Evolutionary conservation across 2,888 invertebrate genomes (phyloP).

Genomic region (Charanyca ferruginea): DNA sequence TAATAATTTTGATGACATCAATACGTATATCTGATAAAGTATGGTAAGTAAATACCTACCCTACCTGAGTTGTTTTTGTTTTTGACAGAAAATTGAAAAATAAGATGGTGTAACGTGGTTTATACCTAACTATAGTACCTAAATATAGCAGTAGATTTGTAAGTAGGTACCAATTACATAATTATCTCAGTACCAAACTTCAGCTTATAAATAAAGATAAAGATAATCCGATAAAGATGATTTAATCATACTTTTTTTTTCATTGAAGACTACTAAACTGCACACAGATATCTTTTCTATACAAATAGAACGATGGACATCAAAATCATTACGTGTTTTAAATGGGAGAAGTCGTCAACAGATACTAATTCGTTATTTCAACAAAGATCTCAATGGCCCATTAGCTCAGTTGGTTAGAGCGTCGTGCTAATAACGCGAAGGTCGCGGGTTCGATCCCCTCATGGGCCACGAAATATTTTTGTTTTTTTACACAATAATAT

Average conservation of each 20-base stretch:
- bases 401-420: slow-evolving; percentile 90
- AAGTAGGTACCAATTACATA: too few species aligned
- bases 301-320: background rate
- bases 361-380: slow-evolving; percentile 24
- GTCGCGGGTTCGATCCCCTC: slow-evolving; percentile 90
- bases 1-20: too few species aligned
- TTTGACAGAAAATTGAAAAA: too few species aligned
- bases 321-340: background rate
- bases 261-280: background rate
- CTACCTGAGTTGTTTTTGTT: too few species aligned
- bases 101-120: too few species aligned
- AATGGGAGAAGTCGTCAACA: background rate
- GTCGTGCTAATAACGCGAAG: slow-evolving; percentile 90
- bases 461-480: slow-evolving; percentile 79
- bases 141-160: too few species aligned
- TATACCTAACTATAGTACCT: too few species aligned
- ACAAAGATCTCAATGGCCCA: slow-evolving; percentile 67
- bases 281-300: background rate
- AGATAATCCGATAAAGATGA: background rate
- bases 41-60: too few species aligned
- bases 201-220: background rate
- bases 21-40: too few species aligned
- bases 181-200: background rate
- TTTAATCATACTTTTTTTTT: background rate
- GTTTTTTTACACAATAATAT: background rate